phyloP scores from a whole-genome alignment of 2,113 vertebrate genomes.

The Salvator merianae region DNA sequence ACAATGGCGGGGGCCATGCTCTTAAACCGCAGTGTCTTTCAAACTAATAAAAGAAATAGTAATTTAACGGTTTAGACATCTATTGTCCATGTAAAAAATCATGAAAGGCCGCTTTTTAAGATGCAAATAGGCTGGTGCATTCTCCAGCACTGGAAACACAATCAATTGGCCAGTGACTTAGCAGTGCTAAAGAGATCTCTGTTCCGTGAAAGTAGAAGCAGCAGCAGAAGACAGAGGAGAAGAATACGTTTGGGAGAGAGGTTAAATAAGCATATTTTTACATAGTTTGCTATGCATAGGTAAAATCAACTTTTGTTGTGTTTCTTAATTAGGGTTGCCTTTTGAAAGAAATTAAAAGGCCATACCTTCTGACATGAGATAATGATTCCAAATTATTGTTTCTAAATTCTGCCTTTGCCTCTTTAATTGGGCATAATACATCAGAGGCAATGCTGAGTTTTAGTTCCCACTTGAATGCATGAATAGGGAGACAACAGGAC shows the following conservation, averaged over 20 bases:
- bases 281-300: not conserved
- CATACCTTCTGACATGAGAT: not conserved
- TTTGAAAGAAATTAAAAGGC: not conserved
- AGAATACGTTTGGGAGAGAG: not conserved
- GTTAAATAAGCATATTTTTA: conserved; percentile 14
- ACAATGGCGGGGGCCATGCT: conserved; percentile 75
- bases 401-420: not conserved
- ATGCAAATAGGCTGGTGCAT: conserved; percentile 64
- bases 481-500: not conserved
- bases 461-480: conserved; percentile 2
- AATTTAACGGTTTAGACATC: conserved; percentile 77
- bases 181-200: conserved; percentile 30
- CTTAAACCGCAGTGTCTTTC: conserved; percentile 72
- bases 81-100: conserved; percentile 78
- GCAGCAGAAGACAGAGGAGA: not conserved
- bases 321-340: not conserved
- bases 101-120: conserved; percentile 67
- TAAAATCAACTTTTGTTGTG: not conserved
- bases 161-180: conserved; percentile 24
- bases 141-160: conserved; percentile 62
- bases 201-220: conserved; percentile 27
- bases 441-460: not conserved
- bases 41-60: conserved; percentile 80
- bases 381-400: conserved; percentile 11
- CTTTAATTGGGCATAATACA: conserved; percentile 1